Evolutionary conservation across 1,140 invertebrate species (phyloP).

Genomic region (Samia ricini): DNA sequence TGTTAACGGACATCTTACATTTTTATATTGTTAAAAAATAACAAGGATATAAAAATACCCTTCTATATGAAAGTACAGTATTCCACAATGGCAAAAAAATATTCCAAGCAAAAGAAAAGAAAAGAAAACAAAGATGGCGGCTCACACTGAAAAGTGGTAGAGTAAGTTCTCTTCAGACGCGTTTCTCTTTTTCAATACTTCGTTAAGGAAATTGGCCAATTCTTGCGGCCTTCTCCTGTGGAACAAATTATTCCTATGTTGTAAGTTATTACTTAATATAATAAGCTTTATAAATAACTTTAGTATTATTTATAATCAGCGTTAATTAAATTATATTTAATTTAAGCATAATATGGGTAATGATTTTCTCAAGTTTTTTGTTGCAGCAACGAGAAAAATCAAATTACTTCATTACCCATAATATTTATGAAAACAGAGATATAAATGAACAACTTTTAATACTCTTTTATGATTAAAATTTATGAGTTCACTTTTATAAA

Average conservation of each 20-base stretch:
- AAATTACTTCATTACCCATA: background rate
- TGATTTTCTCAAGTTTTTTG: too few species aligned
- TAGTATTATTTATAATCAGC: background rate
- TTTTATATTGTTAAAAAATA: too few species aligned
- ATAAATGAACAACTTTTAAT: background rate
- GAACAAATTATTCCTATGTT: slow-evolving; percentile 40
- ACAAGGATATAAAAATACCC: background rate
- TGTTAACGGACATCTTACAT: too few species aligned
- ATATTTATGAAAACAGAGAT: background rate
- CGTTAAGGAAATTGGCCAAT: slow-evolving; percentile 76
- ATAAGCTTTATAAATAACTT: background rate
- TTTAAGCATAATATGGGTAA: background rate
- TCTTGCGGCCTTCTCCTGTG: slow-evolving; percentile 75
- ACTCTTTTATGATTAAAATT: too few species aligned
- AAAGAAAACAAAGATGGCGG: slow-evolving; percentile 61
- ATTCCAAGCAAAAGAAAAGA: too few species aligned
- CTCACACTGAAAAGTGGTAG: slow-evolving; percentile 79
- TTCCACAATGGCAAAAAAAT: slow-evolving; percentile 9
- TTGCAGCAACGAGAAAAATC: too few species aligned
- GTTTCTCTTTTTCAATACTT: slow-evolving; percentile 69
- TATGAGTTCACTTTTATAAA: too few species aligned
- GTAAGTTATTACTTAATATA: slow-evolving; percentile 1
- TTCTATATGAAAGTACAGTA: background rate
- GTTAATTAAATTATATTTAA: background rate
- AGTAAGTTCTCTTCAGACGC: slow-evolving; percentile 71